Base-by-base conservation (phyloP, 2,113 vertebrate genomes). In the Siniperca knerii region DNA sequence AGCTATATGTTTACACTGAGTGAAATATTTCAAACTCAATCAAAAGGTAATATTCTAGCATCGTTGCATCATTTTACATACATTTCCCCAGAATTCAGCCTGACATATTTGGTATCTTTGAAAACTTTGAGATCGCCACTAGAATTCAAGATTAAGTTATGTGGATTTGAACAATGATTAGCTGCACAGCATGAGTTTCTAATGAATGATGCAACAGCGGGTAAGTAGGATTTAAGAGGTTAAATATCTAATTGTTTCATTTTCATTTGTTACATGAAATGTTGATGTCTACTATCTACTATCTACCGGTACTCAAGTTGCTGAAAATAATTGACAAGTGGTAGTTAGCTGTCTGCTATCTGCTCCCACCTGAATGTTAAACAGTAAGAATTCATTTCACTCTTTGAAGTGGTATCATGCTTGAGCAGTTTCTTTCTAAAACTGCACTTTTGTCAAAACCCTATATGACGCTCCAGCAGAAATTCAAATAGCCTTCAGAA, bases 141-240 rank as follows among this genome's bases (percentile, higher is more conserved):
- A 44, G 79, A 81, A 78, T 71, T 66, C 37, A 16, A 75, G 77
- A 79, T 69, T 6, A 57, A 70, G 60, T 55, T 65, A 46, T 37
- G 72, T 75, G 72, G 52, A 44, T 86, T 80, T 77, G 52, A 83
- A 82, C 62, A 40, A 55, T 40, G 50, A 80, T 71, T 68, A 69
- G 79, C 71, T 57, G 71, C 82, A 55, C 35, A 35, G 35, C 29
- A 37, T 57, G 68, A 50, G 57, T 74, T 21, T 75, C 57, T 42
- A 74, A 75, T 40, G 21, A 73, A 67, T 91, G 75, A 87, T 37
- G 80, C 81, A 91, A 86, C 65, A n/a, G 44, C 1, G 23, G 46
- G 76, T 66, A 81, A 87, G 33, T 50, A 5, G 18, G 37, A 58
- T 62, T 88, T 76, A 77, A 57, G 52, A 77, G 75, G 50, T 58